Base-by-base conservation (phyloP, 2,888 invertebrate species). In the Strigamia transsilvanica region DNA sequence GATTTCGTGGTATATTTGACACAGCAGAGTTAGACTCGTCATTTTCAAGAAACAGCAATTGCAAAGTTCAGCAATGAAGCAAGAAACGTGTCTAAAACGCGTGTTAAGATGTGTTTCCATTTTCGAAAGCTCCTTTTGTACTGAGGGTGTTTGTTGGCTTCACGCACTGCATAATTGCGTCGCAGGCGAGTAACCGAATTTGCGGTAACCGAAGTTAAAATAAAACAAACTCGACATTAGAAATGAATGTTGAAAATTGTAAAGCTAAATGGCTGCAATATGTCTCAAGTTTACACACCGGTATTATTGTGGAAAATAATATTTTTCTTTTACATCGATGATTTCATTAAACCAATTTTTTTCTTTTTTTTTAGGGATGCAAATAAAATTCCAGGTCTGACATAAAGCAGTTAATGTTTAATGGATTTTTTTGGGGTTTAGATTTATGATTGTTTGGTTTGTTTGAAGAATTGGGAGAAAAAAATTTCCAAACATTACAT, bases 141-240 rank as follows among this genome's bases (percentile, higher is more conserved):
- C 38, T 38, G 10, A 38, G 38, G 38, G 38, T 7, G 38, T 6
- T 38, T 2, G 38, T 56, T 56, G n/a, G 56, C 56, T n/a, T 18
- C 56, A 56, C 56, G 56, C 56, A 18, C 15, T 56, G 56, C 56
- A 18, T 56, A 56, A 56, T 56, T 56, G 56, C 56, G 9, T 18
- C 21, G 56, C 56, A 56, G 56, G n/a, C 6, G n/a, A 56, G 56
- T 9, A 15, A 4, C n/a, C n/a, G n/a, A n/a, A n/a, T 15, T n/a
- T n/a, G 51, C 51, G 9, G 56, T 18, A n/a, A 56, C 0, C 18
- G 18, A 18, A 56, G 2, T n/a, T n/a, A 18, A 56, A 18, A n/a
- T 15, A 56, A 56, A 56, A 9, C n/a, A 18, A 18, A 18, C 18
- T 6, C n/a, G 6, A 56, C n/a, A 56, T 9, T n/a, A 46, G 15